These are phyloP conservation scores for Emydura subglobosa DNA, from an alignment of 2,113 vertebrate genomes.

Conservation along the genomic window DNA sequence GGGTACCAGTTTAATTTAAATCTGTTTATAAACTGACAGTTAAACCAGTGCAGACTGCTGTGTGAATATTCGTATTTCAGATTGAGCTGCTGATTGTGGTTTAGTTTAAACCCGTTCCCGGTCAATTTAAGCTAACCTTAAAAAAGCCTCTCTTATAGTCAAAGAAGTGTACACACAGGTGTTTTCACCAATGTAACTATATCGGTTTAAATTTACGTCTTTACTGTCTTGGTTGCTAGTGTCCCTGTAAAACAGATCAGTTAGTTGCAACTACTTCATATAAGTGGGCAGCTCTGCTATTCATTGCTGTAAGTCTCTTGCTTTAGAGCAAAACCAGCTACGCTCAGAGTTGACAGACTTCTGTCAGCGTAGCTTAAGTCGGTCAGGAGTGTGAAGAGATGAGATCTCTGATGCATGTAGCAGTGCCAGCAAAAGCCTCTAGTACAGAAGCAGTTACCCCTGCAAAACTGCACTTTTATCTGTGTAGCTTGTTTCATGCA, in stretches of 20 bases:
- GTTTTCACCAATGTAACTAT: not conserved
- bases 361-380: not conserved
- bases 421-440: not conserved
- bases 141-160: not conserved
- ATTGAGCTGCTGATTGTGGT: not conserved
- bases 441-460: too few relatives aligned
- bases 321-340: not conserved
- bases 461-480: not conserved
- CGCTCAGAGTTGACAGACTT: not conserved
- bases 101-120: not conserved
- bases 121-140: not conserved
- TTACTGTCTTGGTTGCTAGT: not conserved
- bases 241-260: not conserved
- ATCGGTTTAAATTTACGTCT: not conserved
- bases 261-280: not conserved
- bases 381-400: not conserved
- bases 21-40: not conserved
- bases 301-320: not conserved
- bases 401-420: not conserved
- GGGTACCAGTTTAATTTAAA: not conserved
- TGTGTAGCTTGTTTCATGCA: not conserved
- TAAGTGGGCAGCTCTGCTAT: not conserved
- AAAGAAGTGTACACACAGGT: not conserved
- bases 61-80: not conserved
- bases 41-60: not conserved